Base-by-base conservation (phyloP, 2,888 invertebrate species). In the Microdon myrmicae region DNA sequence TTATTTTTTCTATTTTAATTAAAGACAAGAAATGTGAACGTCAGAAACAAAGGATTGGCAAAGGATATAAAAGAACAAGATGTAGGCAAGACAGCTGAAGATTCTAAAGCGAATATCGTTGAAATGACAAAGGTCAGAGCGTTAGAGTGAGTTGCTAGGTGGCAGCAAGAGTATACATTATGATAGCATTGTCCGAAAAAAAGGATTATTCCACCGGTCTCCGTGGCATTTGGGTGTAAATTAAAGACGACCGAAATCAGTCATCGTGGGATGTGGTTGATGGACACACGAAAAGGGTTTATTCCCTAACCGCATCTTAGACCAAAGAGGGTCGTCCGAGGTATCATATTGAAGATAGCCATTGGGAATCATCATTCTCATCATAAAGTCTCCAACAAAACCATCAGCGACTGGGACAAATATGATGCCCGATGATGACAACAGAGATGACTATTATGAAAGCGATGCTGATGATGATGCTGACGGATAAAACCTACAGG, bases 21-120 rank as follows among this genome's bases (percentile, higher is more conserved):
- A 60, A 67, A 60, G 55, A 55, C 60, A 60, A 60, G 55, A 60
- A 32, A 39, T 55, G 58, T 64, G 64, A 64, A 51, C 43, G 64
- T 64, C 64, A 64, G 51, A 53, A 64, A 64, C 64, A 64, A 64
- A 64, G 58, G 64, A 64, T 64, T 51, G 47, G 45, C 43, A 51
- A 53, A 64, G 45, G 47, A 64, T 38, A 23, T n/a, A n/a, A n/a
- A n/a, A 53, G 32, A 39, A 14, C 34, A 31, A 25, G 16, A 51
- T 49, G 58, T 64, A 56, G 56, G 61, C 64, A 61, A 41, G 25
- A 28, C 35, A 48, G 56, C 39, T 39, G 29, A 44, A 39, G 51
- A 47, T 37, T 51, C 45, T 20, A 41, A 45, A 41, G 26, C 51
- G 35, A 31, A 54, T 37, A 20, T 25, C 41, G 35, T 26, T 31